Evolutionary conservation across 2,888 invertebrate genomes (phyloP), one percentile per base, ranked within the genome.

Genomic region (Cremastinae sp.): DNA sequence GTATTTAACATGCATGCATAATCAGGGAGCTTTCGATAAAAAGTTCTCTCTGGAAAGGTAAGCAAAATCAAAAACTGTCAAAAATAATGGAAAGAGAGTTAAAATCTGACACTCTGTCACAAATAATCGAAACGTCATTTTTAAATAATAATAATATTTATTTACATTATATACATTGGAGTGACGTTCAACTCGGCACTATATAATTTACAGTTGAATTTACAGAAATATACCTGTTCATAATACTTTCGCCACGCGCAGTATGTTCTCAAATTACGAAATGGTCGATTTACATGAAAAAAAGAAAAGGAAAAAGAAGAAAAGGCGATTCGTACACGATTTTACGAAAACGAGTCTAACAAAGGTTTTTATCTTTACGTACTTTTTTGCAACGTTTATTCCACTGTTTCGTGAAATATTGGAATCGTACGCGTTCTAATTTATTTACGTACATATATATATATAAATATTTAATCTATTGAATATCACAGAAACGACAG

Each of bases 111-210:
- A 14, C 34, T 1, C 28, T n/a, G 8, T 53, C n/a, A 20, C 8
- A 41, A 38, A 56, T 16, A n/a, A 22, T 36, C 12, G 45, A 28
- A 5, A 28, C 28, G 51, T 64, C 28, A 16, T 54, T 28, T 58
- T 70, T 75, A 70, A 75, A 51, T 64, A 64, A 75, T 75, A 72
- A 71, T 75, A 80, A 80, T 78, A 75, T 76, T 79, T 65, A 79
- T 79, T 77, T 78, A 79, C 79, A 79, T 54, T 58, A 74, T 77
- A 20, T 74, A 77, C 74, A 64, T 74, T 3, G 28, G 51, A 43
- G 62, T 51, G 66, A 68, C 66, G 20, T 14, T 49, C 64, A 54
- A 59, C 56, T 36, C 56, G 18, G 14, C 18, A 10, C 12, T 43
- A 12, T 58, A 34, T 36, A 49, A 62, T 53, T 49, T 45, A 43